Conservation (phyloP, 2,888 invertebrate species). For the Phania funesta region DNA sequence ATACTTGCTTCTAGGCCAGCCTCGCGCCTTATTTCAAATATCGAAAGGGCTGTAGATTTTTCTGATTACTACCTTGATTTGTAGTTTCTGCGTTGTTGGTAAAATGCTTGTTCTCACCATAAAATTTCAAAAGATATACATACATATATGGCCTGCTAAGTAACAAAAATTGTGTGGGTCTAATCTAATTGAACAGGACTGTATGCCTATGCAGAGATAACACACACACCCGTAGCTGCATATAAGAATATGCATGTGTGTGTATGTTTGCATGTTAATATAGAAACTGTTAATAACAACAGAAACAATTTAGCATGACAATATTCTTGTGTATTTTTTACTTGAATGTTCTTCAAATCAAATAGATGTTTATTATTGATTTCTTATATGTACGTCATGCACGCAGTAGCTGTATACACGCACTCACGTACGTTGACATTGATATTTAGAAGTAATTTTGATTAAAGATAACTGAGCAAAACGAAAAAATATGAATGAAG, state of each 20-base stretch:
- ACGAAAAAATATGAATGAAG: slow-evolving; percentile 1
- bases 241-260: neutral
- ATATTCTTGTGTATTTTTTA: slow-evolving; percentile 33
- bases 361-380: neutral
- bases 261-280: neutral
- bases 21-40: no score
- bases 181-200: no score
- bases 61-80: no score
- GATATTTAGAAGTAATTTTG: neutral
- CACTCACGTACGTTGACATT: slow-evolving; percentile 22
- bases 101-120: no score
- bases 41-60: no score
- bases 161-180: no score
- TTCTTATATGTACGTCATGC: no score
- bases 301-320: slow-evolving; percentile 7
- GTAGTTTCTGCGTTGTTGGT: neutral
- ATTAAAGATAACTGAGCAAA: neutral
- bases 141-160: no score
- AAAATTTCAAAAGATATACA: no score
- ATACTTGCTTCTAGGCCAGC: no score
- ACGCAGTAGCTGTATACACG: neutral
- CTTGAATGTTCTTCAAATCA: slow-evolving; percentile 20
- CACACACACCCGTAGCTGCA: neutral
- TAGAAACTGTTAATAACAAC: neutral
- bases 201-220: neutral